These are phyloP conservation scores for Sander vitreus DNA, from an alignment of 2,113 vertebrate species.

Conservation along the genomic window DNA sequence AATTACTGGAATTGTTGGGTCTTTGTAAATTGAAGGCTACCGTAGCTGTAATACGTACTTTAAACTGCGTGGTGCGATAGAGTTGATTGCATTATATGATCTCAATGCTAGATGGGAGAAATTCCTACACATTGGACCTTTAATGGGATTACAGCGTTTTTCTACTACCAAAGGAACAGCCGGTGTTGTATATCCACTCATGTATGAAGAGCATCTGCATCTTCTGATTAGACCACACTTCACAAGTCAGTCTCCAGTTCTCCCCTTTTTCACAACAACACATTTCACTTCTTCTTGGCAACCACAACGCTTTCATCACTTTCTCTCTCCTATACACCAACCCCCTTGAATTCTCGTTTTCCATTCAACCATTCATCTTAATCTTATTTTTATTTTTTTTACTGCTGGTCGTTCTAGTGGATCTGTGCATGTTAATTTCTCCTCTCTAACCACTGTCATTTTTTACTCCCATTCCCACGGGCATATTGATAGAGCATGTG, in stretches of 20 bases:
- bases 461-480: not conserved
- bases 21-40: too few relatives aligned
- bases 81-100: too few relatives aligned
- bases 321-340: not conserved
- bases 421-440: constrained; percentile 20
- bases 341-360: not conserved
- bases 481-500: constrained; percentile 27
- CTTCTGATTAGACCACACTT: constrained; percentile 23
- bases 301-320: constrained; percentile 7
- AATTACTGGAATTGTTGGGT: too few relatives aligned
- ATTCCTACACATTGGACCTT: too few relatives aligned
- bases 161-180: constrained; percentile 4
- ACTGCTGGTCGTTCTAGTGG: constrained; percentile 7
- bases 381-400: constrained; percentile 16
- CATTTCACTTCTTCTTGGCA: not conserved
- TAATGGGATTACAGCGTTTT: not conserved
- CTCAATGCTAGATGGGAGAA: too few relatives aligned
- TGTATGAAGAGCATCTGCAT: constrained; percentile 29
- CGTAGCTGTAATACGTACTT: too few relatives aligned
- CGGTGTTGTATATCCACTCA: not conserved
- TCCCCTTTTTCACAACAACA: not conserved
- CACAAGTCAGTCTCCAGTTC: constrained; percentile 2
- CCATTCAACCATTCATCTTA: constrained; percentile 6
- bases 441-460: constrained; percentile 1
- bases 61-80: too few relatives aligned